A percentile compares a stretch with the other conserved stretches of the same genome.
Conservation (phyloP, 30 jellyfish, hydroid and myxozoan genomes). For the Hydra vulgaris region DNA sequence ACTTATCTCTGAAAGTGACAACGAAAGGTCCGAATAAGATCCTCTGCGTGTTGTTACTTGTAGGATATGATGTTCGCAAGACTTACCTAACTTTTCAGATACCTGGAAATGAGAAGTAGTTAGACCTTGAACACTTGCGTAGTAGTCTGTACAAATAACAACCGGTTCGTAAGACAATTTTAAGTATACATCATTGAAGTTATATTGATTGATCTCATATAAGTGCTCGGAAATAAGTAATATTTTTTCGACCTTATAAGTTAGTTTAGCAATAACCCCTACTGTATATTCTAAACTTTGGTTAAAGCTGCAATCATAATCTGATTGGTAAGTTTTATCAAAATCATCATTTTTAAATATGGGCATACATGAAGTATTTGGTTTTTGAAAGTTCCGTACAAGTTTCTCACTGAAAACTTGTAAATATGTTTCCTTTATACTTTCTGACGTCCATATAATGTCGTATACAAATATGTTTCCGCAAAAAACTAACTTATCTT, state of each 20-base stretch:
- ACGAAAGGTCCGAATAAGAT: slow-evolving; percentile 22
- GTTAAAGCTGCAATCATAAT: neutral
- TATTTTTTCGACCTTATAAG: slow-evolving; percentile 14
- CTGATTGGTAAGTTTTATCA: slow-evolving; percentile 18
- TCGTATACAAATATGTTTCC: slow-evolving; percentile 2
- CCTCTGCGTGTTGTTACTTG: slow-evolving; percentile 22
- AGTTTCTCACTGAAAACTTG: slow-evolving; percentile 10
- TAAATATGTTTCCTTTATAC: neutral
- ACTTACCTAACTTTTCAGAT: slow-evolving; percentile 20
- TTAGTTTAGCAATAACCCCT: slow-evolving; percentile 20
- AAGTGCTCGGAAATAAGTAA: neutral
- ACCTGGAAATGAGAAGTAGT: slow-evolving; percentile 27
- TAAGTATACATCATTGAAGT: neutral
- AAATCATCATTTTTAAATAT: slow-evolving; percentile 1
- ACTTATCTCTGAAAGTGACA: slow-evolving; percentile 21
- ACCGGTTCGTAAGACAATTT: slow-evolving; percentile 11
- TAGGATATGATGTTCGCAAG: slow-evolving; percentile 6
- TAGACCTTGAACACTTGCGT: slow-evolving; percentile 15
- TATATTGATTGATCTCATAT: neutral
- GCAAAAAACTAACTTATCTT: neutral
- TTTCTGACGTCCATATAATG: slow-evolving; percentile 10
- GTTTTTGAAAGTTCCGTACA: neutral
- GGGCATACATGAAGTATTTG: neutral
- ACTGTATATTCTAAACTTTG: neutral
- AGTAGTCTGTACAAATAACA: slow-evolving; percentile 2